Evolutionary conservation across 2,113 vertebrate species (phyloP).

Genomic region (Chionomys nivalis): DNA sequence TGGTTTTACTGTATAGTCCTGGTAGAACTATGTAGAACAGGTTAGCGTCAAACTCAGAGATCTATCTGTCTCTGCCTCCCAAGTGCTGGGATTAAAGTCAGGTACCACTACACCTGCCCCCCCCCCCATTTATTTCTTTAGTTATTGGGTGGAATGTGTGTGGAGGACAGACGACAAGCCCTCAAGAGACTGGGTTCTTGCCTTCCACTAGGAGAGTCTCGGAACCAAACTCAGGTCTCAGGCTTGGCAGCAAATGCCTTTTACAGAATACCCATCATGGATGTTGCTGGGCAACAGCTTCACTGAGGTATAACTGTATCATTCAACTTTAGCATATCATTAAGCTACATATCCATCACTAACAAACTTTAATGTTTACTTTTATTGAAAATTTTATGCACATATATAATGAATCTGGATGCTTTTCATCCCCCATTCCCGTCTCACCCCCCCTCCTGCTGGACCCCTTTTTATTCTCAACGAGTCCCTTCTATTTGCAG

Average conservation of each 20-base stretch:
- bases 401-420: background rate
- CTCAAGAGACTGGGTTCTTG: background rate
- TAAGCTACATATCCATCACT: background rate
- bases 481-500: background rate
- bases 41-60: background rate
- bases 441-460: background rate
- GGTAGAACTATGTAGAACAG: background rate
- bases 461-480: background rate
- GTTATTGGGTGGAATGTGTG: background rate
- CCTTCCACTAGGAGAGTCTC: background rate
- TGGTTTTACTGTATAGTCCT: background rate
- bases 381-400: background rate
- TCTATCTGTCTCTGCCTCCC: background rate
- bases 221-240: background rate
- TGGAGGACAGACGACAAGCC: background rate
- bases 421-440: too few relatives aligned
- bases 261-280: background rate
- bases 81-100: background rate
- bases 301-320: background rate
- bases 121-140: background rate
- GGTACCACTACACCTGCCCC: background rate
- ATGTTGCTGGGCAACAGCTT: background rate
- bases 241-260: background rate
- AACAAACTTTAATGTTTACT: background rate
- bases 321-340: background rate